Conservation (phyloP, 2,888 invertebrate species). For the Drosophila conformis region DNA sequence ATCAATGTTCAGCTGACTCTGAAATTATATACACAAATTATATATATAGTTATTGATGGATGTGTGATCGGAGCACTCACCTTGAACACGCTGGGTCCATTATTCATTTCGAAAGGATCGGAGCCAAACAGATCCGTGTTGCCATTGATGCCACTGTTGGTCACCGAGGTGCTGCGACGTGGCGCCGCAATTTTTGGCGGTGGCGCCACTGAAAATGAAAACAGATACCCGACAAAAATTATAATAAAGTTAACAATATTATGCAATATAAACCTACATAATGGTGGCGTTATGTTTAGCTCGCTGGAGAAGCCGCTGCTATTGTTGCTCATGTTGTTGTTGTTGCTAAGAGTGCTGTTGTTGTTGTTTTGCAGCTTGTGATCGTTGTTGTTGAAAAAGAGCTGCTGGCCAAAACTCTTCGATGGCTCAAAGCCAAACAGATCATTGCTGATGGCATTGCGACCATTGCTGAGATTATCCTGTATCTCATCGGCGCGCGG, state of each 20-base stretch:
- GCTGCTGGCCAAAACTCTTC: conserved; percentile 84
- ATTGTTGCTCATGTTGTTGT: conserved; percentile 78
- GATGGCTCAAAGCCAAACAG: conserved; percentile 85
- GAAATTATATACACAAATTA: background rate
- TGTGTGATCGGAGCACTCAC: conserved; percentile 63
- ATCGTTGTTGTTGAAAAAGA: conserved; percentile 85
- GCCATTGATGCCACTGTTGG: conserved; percentile 67
- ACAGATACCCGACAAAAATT: background rate
- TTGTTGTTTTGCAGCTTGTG: conserved; percentile 76
- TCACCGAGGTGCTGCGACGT: conserved; percentile 82
- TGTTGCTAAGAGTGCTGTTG: conserved; percentile 59
- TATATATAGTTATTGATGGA: background rate
- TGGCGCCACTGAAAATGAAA: conserved; percentile 90
- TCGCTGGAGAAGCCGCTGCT: conserved; percentile 83
- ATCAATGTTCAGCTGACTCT: conserved; percentile 90
- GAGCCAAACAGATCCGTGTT: conserved; percentile 92
- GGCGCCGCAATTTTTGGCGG: conserved; percentile 92
- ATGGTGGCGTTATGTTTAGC: conserved; percentile 87
- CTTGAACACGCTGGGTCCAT: conserved; percentile 83
- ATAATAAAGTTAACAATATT: background rate
- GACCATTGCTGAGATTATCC: conserved; percentile 82
- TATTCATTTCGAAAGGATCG: conserved; percentile 88
- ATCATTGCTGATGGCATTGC: conserved; percentile 82
- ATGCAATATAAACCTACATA: conserved; percentile 87
- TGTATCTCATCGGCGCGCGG: conserved; percentile 92